A percentile compares a stretch with the other conserved stretches of the same genome.
These are phyloP conservation scores for Aphidius gifuensis DNA, from an alignment of 1,140 invertebrate genomes.

Conservation along the genomic window DNA sequence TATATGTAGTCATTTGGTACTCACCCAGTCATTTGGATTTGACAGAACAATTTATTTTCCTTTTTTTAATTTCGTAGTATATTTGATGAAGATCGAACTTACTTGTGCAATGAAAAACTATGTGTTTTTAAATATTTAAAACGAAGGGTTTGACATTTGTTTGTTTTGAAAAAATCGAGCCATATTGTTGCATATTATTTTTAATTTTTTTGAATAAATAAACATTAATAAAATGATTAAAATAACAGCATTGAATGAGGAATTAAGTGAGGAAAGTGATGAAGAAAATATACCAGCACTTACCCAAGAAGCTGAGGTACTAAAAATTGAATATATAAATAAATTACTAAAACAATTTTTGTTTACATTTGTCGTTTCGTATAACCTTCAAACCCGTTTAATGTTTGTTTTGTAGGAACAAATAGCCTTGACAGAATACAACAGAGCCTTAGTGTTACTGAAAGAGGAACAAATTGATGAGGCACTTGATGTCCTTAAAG, in stretches of 20 bases:
- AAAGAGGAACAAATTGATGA: conserved; percentile 59
- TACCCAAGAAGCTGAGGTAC: conserved; percentile 68
- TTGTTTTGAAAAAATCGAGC: no score
- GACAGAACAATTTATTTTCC: no score
- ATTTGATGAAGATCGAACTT: no score
- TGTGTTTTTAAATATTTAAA: no score
- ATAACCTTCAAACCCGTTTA: conserved; percentile 30
- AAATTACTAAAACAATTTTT: conserved; percentile 1
- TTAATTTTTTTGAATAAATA: no score
- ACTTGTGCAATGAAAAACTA: no score
- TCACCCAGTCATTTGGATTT: no score
- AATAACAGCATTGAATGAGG: conserved; percentile 68
- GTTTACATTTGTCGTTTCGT: not conserved
- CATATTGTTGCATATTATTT: no score
- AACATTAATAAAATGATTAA: conserved; percentile 58
- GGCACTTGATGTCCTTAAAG: conserved; percentile 62
- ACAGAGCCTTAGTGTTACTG: conserved; percentile 63
- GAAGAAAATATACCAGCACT: conserved; percentile 56
- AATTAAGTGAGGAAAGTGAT: conserved; percentile 60
- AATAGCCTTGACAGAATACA: conserved; percentile 68
- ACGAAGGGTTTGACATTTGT: no score
- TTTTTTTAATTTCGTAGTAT: no score
- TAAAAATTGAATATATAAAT: not conserved
- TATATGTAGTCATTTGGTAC: no score
- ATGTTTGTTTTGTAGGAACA: conserved; percentile 58